Conservation (phyloP, 2,888 invertebrate genomes). For the Phengaris arion region DNA sequence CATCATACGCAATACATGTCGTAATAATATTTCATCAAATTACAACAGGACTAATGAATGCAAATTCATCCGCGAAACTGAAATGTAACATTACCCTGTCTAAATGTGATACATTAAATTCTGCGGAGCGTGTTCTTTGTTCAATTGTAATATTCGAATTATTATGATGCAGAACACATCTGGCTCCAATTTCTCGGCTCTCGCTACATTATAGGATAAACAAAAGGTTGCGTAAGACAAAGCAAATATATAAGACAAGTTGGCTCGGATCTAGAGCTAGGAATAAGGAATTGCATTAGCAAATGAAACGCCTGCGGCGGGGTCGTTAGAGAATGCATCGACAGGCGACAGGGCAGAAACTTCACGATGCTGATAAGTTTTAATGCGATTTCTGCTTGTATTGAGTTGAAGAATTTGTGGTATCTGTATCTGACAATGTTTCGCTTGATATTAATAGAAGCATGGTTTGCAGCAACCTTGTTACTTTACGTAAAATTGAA, state of each 20-base stretch:
- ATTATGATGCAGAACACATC: not conserved
- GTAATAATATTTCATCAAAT: not conserved
- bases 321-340: slow-evolving; percentile 35
- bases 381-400: slow-evolving; percentile 20
- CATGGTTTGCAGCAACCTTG: no score
- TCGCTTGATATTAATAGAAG: not conserved
- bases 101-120: not conserved
- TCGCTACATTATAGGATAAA: slow-evolving; percentile 12
- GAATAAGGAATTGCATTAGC: slow-evolving; percentile 45
- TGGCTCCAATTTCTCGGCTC: slow-evolving; percentile 1
- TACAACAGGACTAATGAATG: slow-evolving; percentile 3
- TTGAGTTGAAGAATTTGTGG: not conserved
- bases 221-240: slow-evolving; percentile 22
- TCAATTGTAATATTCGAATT: slow-evolving; percentile 15
- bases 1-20: not conserved
- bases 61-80: not conserved
- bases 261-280: slow-evolving; percentile 20
- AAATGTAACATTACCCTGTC: slow-evolving; percentile 6
- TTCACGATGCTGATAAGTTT: not conserved
- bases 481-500: no score
- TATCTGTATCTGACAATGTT: not conserved
- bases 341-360: slow-evolving; percentile 24
- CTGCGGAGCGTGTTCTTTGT: slow-evolving; percentile 6
- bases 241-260: slow-evolving; percentile 35
- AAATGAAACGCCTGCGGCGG: slow-evolving; percentile 43